phyloP scores from a whole-genome alignment of 1,140 invertebrate species.

The Vanessa tameamea region DNA sequence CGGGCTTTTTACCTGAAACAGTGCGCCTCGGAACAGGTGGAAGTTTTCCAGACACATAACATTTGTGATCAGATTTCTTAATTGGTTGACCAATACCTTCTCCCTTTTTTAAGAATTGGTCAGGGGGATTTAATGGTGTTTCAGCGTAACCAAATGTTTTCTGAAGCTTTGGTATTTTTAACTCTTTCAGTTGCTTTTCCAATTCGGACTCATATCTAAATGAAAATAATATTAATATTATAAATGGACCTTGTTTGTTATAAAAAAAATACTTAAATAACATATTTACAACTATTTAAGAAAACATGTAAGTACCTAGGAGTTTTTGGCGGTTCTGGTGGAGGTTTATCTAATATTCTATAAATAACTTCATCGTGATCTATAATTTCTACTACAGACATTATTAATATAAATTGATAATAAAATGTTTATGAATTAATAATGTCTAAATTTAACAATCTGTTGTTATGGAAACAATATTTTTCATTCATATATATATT shows the following conservation, averaged over 20 bases:
- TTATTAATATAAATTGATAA: constrained; percentile 14
- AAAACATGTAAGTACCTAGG: constrained; percentile 52
- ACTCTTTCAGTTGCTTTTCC: constrained; percentile 65
- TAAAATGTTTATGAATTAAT: neutral
- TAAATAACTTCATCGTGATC: constrained; percentile 72
- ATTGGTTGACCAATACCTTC: constrained; percentile 76
- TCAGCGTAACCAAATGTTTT: constrained; percentile 83
- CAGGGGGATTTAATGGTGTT: constrained; percentile 79
- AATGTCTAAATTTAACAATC: neutral
- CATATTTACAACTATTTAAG: neutral
- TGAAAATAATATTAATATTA: neutral
- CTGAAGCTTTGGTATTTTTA: constrained; percentile 65
- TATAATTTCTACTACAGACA: constrained; percentile 71
- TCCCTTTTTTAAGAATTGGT: constrained; percentile 82
- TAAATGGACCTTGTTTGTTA: too few species aligned
- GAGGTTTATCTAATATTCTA: constrained; percentile 71
- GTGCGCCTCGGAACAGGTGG: constrained; percentile 75
- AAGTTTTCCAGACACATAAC: constrained; percentile 60
- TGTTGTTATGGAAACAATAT: constrained; percentile 6
- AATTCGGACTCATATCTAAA: constrained; percentile 70
- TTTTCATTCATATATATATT: neutral
- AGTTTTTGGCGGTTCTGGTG: constrained; percentile 71
- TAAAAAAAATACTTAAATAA: too few species aligned
- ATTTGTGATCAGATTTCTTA: constrained; percentile 77
- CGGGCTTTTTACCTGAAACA: constrained; percentile 47